phyloP scores from a whole-genome alignment of 2,113 vertebrate species.

The Phalacrocorax pelagicus region DNA sequence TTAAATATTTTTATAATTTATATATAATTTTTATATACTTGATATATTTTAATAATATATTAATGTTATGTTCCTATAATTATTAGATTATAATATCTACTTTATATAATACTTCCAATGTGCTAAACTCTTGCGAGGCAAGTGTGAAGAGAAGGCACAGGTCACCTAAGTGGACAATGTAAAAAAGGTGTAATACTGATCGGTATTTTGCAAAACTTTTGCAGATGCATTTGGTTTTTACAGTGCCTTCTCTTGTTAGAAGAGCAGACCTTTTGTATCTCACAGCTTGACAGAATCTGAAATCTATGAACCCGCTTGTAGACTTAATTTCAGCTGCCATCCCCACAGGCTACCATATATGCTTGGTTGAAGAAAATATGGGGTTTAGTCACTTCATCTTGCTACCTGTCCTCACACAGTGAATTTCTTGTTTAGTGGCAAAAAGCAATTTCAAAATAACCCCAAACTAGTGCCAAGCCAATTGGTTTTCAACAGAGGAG shows the following conservation, averaged over 20 bases:
- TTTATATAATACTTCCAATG: background rate
- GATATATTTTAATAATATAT: background rate
- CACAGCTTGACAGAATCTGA: background rate
- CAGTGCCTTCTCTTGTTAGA: background rate
- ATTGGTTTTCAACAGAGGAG: background rate
- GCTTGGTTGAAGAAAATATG: background rate
- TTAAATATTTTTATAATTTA: background rate
- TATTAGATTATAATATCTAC: background rate
- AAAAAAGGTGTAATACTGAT: background rate
- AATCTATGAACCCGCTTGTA: background rate
- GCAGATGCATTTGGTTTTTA: background rate
- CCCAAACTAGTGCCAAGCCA: background rate
- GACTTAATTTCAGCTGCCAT: background rate
- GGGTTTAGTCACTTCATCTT: background rate
- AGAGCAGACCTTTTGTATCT: background rate
- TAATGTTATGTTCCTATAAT: too few species aligned
- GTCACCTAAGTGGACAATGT: background rate
- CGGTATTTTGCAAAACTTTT: background rate
- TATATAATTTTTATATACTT: too few species aligned
- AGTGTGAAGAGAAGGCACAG: background rate
- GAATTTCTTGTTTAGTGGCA: background rate
- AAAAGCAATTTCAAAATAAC: background rate
- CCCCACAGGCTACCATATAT: background rate
- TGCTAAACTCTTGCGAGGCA: fast-evolving
- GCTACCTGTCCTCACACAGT: background rate